Conservation (phyloP, 2,888 invertebrate species). For the Lissonota sp. region DNA sequence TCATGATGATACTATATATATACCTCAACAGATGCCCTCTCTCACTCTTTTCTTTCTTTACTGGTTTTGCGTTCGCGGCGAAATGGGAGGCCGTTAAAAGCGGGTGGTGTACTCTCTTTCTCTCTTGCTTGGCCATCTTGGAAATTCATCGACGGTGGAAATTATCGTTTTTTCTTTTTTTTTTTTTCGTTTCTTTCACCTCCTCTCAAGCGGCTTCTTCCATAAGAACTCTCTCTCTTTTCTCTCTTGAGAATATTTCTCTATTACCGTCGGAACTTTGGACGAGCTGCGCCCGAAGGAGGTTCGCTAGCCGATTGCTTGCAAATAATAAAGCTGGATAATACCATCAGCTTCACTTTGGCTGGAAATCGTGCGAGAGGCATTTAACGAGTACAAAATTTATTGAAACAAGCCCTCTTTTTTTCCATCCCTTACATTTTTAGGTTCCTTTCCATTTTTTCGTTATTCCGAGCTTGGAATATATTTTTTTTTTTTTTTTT, state of each 20-base stretch:
- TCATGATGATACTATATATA: slow-evolving; percentile 22
- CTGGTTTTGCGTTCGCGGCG: slow-evolving; percentile 20
- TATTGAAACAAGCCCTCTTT: slow-evolving; percentile 21
- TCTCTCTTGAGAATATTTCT: slow-evolving; percentile 27
- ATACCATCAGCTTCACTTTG: neutral
- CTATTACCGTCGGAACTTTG: slow-evolving; percentile 40
- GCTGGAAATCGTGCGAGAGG: slow-evolving; percentile 33
- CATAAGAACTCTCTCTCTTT: neutral
- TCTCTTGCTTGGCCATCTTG: slow-evolving; percentile 47
- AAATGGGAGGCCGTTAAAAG: slow-evolving; percentile 52
- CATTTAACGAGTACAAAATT: slow-evolving; percentile 58
- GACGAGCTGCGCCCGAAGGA: slow-evolving; percentile 37
- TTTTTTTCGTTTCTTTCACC: slow-evolving; percentile 19
- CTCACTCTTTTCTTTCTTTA: neutral
- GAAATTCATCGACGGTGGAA: slow-evolving; percentile 57
- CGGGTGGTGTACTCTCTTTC: slow-evolving; percentile 25
- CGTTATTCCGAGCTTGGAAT: neutral
- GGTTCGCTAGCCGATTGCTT: neutral
- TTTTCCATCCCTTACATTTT: slow-evolving; percentile 8
- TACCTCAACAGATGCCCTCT: slow-evolving; percentile 6
- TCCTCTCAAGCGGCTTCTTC: slow-evolving; percentile 27
- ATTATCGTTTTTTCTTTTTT: slow-evolving; percentile 48
- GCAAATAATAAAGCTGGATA: too few species aligned
- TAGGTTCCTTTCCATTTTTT: neutral
- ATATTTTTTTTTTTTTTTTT: slow-evolving; percentile 3